Evolutionary conservation across 1,140 invertebrate species (phyloP).

Genomic region (Zelostemma sp.): DNA sequence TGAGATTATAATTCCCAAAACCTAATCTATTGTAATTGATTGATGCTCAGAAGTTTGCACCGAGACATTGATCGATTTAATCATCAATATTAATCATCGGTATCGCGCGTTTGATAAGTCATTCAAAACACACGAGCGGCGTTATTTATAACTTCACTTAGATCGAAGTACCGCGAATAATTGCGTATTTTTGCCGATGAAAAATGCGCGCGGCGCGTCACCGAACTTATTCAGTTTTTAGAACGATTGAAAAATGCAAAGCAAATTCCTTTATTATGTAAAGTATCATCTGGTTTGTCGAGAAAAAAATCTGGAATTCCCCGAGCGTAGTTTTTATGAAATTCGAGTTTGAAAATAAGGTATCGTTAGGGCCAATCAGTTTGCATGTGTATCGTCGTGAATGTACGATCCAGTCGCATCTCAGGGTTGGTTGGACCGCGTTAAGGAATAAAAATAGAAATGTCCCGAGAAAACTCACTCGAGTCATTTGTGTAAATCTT

Average conservation of each 20-base stretch:
- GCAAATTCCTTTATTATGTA: slow-evolving; percentile 1
- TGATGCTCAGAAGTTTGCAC: not conserved
- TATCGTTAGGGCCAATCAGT: slow-evolving; percentile 38
- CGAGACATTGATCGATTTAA: slow-evolving; percentile 5
- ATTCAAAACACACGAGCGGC: not conserved
- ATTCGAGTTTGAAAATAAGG: slow-evolving; percentile 18
- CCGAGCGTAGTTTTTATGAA: not conserved
- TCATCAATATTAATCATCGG: slow-evolving; percentile 1
- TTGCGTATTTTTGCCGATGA: not conserved
- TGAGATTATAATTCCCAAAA: too few relatives aligned
- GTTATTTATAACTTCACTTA: not conserved
- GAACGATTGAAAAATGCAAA: not conserved
- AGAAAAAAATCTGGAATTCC: not conserved
- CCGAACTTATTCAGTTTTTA: not conserved
- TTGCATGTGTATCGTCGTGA: slow-evolving; percentile 13
- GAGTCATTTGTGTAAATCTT: slow-evolving; percentile 49
- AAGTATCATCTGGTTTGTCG: not conserved
- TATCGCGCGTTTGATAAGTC: not conserved
- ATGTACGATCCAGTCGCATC: slow-evolving; percentile 2
- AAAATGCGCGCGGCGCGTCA: not conserved
- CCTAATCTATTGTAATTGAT: not conserved
- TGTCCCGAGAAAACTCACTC: slow-evolving; percentile 31
- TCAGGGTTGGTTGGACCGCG: slow-evolving; percentile 7
- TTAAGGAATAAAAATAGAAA: slow-evolving; percentile 37
- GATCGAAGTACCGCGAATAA: not conserved